phyloP scores from a whole-genome alignment of 2,888 invertebrate genomes.

The Zygaena filipendulae region DNA sequence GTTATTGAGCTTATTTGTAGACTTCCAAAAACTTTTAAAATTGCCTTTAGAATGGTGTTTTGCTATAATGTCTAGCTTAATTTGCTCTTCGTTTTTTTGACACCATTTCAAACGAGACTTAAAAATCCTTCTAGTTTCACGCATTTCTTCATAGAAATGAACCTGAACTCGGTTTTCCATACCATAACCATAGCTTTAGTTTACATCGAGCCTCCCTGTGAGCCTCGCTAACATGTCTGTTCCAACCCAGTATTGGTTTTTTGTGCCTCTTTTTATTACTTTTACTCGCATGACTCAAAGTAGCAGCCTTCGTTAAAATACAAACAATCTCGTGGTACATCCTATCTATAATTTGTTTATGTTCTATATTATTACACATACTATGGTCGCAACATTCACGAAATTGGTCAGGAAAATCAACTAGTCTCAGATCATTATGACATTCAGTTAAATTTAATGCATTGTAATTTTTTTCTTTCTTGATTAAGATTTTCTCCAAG shows the following conservation, averaged over 20 bases:
- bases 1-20: background rate
- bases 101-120: too few species aligned
- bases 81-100: too few species aligned
- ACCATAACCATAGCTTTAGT: background rate
- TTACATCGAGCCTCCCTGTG: slow-evolving; percentile 1
- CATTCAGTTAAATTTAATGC: too few species aligned
- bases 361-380: too few species aligned
- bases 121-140: slow-evolving; percentile 1
- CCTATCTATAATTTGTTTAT: background rate
- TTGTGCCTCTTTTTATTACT: background rate
- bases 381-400: too few species aligned
- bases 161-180: background rate
- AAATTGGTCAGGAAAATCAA: too few species aligned
- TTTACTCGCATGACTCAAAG: background rate
- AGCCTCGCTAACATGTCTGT: too few species aligned
- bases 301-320: background rate
- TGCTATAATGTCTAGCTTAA: slow-evolving; percentile 1
- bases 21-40: slow-evolving; percentile 2
- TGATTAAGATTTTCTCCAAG: too few species aligned
- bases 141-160: background rate
- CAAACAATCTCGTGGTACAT: background rate
- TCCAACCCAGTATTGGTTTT: background rate
- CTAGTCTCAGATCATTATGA: too few species aligned
- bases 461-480: too few species aligned
- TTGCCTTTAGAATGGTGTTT: background rate